These are phyloP conservation scores for Euleptes europaea DNA, from an alignment of 2,113 vertebrate genomes.

Conservation along the genomic window DNA sequence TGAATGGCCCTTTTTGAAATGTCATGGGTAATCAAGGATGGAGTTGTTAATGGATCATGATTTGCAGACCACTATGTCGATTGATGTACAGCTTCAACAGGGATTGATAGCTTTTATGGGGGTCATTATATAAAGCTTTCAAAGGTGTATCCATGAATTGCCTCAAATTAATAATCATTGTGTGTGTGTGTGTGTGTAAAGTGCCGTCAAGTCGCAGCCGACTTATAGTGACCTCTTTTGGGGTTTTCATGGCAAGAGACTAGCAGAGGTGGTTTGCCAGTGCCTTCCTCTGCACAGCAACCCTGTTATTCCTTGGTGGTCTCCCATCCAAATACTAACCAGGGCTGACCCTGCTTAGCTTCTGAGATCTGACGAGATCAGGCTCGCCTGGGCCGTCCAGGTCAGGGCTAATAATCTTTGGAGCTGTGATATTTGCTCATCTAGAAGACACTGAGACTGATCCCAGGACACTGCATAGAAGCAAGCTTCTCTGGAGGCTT, in stretches of 20 bases:
- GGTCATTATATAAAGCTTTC: slow-evolving; percentile 51
- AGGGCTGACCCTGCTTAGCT: too few species aligned
- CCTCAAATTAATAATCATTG: slow-evolving; percentile 45
- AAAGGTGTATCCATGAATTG: slow-evolving; percentile 46
- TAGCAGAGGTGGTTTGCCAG: too few species aligned
- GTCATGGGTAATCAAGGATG: slow-evolving; percentile 64
- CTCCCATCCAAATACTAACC: too few species aligned
- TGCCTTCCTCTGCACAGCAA: too few species aligned
- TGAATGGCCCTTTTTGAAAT: slow-evolving; percentile 61
- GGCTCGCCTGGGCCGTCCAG: too few species aligned
- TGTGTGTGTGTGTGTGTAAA: too few species aligned
- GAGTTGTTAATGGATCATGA: slow-evolving; percentile 63
- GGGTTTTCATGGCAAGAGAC: too few species aligned
- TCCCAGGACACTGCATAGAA: not conserved
- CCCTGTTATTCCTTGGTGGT: too few species aligned
- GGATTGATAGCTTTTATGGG: slow-evolving; percentile 51
- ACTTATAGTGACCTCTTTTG: too few species aligned
- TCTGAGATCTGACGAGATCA: too few species aligned
- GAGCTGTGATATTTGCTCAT: slow-evolving; percentile 23
- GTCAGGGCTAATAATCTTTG: slow-evolving; percentile 39
- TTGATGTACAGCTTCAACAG: slow-evolving; percentile 54
- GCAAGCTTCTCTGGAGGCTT: not conserved
- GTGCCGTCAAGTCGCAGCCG: too few species aligned
- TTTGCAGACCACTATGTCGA: slow-evolving; percentile 58
- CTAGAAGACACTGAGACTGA: slow-evolving; percentile 38